Conservation (phyloP, 2,797 vertebrate genomes). For the Eleutherodactylus coqui region DNA sequence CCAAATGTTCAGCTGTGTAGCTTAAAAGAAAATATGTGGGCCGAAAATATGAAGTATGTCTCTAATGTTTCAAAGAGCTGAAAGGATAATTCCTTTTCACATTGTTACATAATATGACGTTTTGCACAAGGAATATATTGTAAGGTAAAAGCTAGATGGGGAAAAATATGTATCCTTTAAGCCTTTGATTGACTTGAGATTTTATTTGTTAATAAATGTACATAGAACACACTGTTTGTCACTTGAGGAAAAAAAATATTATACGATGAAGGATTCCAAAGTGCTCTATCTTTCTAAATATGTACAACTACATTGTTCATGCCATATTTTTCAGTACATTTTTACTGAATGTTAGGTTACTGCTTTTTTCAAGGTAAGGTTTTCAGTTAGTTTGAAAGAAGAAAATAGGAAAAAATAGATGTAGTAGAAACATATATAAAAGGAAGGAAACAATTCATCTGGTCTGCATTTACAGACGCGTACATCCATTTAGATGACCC, state of each 20-base stretch:
- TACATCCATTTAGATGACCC: too few relatives aligned
- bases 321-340: neutral
- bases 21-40: slow-evolving; percentile 32
- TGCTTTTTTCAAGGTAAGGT: neutral
- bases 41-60: slow-evolving; percentile 32
- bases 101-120: slow-evolving; percentile 30
- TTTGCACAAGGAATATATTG: slow-evolving; percentile 19
- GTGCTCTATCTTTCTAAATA: neutral
- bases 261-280: neutral
- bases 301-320: neutral
- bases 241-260: neutral
- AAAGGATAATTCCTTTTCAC: slow-evolving; percentile 43
- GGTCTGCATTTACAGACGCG: too few relatives aligned
- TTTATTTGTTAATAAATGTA: slow-evolving; percentile 32
- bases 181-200: slow-evolving; percentile 33
- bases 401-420: neutral
- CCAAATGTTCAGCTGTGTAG: slow-evolving; percentile 25
- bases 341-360: neutral
- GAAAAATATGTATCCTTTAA: slow-evolving; percentile 32
- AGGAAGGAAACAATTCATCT: too few relatives aligned
- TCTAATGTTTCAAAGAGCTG: slow-evolving; percentile 36
- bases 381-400: neutral
- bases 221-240: neutral
- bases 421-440: too few relatives aligned
- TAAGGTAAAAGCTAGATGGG: slow-evolving; percentile 27